phyloP scores from a whole-genome alignment of 2,797 vertebrate species.

The Eospalax fontanierii region DNA sequence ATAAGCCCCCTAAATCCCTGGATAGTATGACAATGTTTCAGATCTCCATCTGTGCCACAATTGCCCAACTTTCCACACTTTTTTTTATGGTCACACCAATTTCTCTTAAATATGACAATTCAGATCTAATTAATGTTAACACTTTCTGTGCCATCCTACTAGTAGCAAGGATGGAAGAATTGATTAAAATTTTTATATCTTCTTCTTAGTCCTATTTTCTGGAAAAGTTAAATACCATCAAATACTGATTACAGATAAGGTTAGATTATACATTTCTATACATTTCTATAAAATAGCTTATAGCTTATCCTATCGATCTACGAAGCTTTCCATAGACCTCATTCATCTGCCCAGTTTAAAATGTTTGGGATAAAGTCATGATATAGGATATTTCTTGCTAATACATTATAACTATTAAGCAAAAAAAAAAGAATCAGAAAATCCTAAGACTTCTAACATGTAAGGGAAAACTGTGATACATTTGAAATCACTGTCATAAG shows the following conservation, averaged over 20 bases:
- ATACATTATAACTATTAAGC: constrained; percentile 7
- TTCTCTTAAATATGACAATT: constrained; percentile 66
- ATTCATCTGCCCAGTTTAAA: constrained; percentile 32
- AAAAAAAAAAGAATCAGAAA: constrained; percentile 37
- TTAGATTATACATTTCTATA: constrained; percentile 39
- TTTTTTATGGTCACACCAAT: constrained; percentile 14
- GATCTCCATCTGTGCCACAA: constrained; percentile 32
- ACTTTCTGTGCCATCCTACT: constrained; percentile 49
- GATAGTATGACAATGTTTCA: constrained; percentile 48
- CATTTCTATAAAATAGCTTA: constrained; percentile 57
- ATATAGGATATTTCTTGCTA: constrained; percentile 15
- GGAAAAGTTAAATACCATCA: constrained; percentile 54
- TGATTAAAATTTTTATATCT: constrained; percentile 63
- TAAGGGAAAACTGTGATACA: background rate
- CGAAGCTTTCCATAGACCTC: background rate
- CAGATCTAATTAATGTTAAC: constrained; percentile 50
- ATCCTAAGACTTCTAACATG: background rate
- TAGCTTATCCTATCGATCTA: constrained; percentile 4
- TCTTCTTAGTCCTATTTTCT: constrained; percentile 40
- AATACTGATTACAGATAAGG: constrained; percentile 64
- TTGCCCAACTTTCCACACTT: constrained; percentile 2
- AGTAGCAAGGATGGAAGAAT: background rate
- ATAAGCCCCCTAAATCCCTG: background rate
- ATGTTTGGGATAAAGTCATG: background rate
- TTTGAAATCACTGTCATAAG: constrained; percentile 45